phyloP scores from a whole-genome alignment of 2,113 vertebrate genomes.

The Corythornis vintsioides region DNA sequence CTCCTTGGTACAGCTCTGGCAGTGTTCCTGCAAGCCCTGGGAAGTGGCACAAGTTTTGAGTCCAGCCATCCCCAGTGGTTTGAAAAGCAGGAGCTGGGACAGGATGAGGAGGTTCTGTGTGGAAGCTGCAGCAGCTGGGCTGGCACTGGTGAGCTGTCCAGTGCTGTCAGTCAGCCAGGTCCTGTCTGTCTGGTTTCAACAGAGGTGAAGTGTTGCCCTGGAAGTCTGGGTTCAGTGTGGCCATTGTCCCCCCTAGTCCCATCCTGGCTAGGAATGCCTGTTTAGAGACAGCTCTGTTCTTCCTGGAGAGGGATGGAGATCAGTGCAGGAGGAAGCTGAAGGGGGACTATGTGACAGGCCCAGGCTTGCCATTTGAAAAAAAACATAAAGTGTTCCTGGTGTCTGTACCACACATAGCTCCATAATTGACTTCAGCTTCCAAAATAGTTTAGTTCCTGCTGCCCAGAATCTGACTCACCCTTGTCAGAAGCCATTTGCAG shows the following conservation, averaged over 20 bases:
- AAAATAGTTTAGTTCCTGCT: not conserved
- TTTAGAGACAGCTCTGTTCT: not conserved
- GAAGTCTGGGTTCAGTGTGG: not conserved
- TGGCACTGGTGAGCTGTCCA: not conserved
- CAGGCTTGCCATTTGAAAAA: not conserved
- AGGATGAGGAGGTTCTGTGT: not conserved
- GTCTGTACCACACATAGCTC: not conserved
- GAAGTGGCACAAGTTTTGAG: not conserved
- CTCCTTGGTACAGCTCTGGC: rapidly evolving
- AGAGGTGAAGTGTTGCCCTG: not conserved
- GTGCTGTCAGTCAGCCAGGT: not conserved
- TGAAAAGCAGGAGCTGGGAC: not conserved
- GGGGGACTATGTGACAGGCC: not conserved
- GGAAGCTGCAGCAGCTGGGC: not conserved
- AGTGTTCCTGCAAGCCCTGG: not conserved
- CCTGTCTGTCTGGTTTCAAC: not conserved
- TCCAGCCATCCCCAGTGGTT: not conserved
- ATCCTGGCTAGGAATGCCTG: not conserved
- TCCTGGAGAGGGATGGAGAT: not conserved
- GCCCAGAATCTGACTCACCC: not conserved
- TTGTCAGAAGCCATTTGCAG: not conserved
- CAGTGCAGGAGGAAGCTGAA: not conserved
- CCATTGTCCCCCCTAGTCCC: too few species aligned
- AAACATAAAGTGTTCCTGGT: not conserved
- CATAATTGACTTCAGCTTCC: not conserved